Evolutionary conservation across 2,113 vertebrate species (phyloP), one percentile per base, ranked within the genome.

Genomic region (Hystrix cristata): DNA sequence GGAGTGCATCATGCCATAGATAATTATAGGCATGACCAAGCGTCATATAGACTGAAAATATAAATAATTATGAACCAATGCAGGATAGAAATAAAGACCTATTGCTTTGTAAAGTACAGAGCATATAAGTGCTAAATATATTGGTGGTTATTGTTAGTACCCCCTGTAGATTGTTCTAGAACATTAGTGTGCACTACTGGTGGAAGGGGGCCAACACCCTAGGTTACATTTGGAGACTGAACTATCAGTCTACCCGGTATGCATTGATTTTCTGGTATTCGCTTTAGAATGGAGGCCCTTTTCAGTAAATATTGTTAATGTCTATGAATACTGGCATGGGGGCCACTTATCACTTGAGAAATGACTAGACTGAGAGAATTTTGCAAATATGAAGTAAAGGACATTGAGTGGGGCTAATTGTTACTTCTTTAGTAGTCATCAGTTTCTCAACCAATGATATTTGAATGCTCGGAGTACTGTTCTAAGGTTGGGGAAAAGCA

Each of bases 301-400:
- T 88, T 59, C 57, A 95, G 14, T 65, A 86, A 92, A 29, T 94
- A 43, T 94, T 93, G 34, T 65, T 65, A 38, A 11, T 55, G 51
- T 29, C 14, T 74, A 34, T 86, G 57, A 65, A 29, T 43, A 60
- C 82, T 67, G 43, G 18, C 55, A 5, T 43, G 13, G 43, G 43
- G 43, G 53, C 25, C 59, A 19, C 4, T 43, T 29, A 16, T 43
- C 51, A 78, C 1, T 34, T 78, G 81, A 53, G 67, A 74, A 80
- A 29, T 82, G 59, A 86, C 11, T 34, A 92, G 48, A 78, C 38
- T 65, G 57, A 55, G 23, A 91, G 15, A 59, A 60, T 95, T 91
- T 76, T 87, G 53, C 16, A 87, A 29, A 38, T 91, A 62, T 43
- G n/a, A 67, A 85, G 53, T 55, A 64, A 91, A 71, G 53, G 13